Evolutionary conservation across 2,113 vertebrate genomes (phyloP).

Genomic region (Malurus cyaneus): DNA sequence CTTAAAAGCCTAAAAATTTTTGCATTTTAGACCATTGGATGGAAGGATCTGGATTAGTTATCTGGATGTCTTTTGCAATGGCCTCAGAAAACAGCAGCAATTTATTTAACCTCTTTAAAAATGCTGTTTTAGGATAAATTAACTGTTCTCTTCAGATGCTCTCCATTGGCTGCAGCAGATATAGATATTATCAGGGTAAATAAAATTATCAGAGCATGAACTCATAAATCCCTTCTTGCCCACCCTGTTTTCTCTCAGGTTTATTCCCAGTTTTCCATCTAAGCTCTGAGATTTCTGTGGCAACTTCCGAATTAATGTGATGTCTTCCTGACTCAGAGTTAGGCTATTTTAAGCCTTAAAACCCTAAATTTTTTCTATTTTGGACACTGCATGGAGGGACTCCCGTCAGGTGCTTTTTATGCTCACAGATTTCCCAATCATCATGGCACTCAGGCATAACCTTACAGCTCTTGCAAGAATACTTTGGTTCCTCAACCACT

Average conservation of each 20-base stretch:
- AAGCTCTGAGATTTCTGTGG: neutral
- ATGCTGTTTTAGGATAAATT: neutral
- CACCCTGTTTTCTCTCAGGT: neutral
- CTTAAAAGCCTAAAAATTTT: neutral
- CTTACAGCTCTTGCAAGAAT: neutral
- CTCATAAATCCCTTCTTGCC: neutral
- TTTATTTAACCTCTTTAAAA: neutral
- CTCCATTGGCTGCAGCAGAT: neutral
- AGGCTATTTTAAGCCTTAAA: too few species aligned
- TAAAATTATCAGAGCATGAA: neutral
- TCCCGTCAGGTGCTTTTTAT: neutral
- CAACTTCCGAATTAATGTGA: neutral
- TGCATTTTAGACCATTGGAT: neutral
- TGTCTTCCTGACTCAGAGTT: too few species aligned
- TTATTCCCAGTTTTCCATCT: neutral
- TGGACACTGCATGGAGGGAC: neutral
- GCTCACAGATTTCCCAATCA: rapidly evolving
- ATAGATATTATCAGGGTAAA: too few species aligned
- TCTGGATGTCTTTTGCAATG: neutral
- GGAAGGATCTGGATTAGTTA: neutral
- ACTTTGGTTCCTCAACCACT: neutral
- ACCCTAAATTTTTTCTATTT: too few species aligned
- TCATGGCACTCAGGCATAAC: too few species aligned
- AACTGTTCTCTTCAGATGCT: neutral
- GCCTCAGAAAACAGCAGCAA: neutral